Evolutionary conservation across 1,140 invertebrate genomes (phyloP), one percentile per base, ranked within the genome.

Genomic region (Zaprionus camerounensis): DNA sequence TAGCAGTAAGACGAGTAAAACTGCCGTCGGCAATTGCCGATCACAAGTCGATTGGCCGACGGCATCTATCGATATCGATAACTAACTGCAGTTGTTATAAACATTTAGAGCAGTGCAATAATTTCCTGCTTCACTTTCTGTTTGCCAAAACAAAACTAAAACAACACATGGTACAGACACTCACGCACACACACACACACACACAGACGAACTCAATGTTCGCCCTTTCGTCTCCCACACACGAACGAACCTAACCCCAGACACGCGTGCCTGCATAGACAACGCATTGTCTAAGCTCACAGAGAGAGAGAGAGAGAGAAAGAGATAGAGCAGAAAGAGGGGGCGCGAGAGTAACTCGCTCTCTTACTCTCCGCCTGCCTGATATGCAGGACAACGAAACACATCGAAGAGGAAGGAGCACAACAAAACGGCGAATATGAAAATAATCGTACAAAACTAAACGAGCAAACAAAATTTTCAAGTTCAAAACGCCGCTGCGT

Each of bases 401-500:
- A 64, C 41, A 24, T 31, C 41, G 38, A 24, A 64, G 20, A 58
- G 22, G 26, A 56, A 56, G 53, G 26, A 56, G 11, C 22, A 62
- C 62, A 61, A 55, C 61, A 61, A 65, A 49, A 51, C 20, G 41
- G 34, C 63, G 38, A 44, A 71, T 71, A 66, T 71, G 73, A 41
- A 76, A 75, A 79, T 58, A 51, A 51, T 51, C 46, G 20, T 24
- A 24, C 53, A 69, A 76, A 85, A 80, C 79, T 73, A 78, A 82
- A 69, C 66, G 73, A 90, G 72, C 76, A 80, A 82, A 81, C 79
- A 76, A 85, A 78, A 71, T 76, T 88, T 92, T 92, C 91, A 92
- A 92, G 91, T 92, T 92, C 91, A 91, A 86, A 92, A 76, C 73
- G 76, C 91, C 91, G 91, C 86, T 78, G 77, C 59, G 71, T 76